Conservation (phyloP, 2,888 invertebrate genomes). For the Julus scanicus region DNA sequence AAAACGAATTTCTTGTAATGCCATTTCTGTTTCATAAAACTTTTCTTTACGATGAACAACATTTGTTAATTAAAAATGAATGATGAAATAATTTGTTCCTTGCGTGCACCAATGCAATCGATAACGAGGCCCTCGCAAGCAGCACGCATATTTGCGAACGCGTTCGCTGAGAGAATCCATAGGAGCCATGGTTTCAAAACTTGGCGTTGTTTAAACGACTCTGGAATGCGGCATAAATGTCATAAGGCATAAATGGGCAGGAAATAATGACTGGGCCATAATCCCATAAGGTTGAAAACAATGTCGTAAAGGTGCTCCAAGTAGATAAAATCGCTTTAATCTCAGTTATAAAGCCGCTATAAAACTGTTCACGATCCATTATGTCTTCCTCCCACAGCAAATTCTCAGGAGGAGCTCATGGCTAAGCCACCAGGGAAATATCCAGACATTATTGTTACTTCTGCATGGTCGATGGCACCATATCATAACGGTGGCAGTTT, state of each 20-base stretch:
- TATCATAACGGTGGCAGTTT: neutral
- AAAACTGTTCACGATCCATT: constrained; percentile 18
- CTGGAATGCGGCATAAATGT: constrained; percentile 23
- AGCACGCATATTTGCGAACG: neutral
- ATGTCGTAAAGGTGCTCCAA: constrained; percentile 31
- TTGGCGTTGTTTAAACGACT: constrained; percentile 38
- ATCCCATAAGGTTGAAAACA: constrained; percentile 30
- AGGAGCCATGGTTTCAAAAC: neutral
- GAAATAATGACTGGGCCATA: constrained; percentile 35
- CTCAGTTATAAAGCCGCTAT: neutral
- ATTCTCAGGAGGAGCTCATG: neutral
- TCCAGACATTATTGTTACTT: neutral
- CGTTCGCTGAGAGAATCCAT: neutral
- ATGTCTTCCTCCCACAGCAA: neutral
- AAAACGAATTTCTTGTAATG: neutral
- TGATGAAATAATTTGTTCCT: neutral
- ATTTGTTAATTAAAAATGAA: constrained; percentile 16
- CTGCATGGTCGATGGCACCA: neutral
- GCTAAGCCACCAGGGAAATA: neutral
- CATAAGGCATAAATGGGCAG: constrained; percentile 6
- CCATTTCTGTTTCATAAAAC: neutral
- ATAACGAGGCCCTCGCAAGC: neutral
- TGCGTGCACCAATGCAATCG: neutral
- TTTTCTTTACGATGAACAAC: neutral
- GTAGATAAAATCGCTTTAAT: constrained; percentile 35